Percentiles rank a stretch among this genome's conserved stretches.
Conservation (phyloP, 2,797 vertebrate species). For the Paguma larvata region DNA sequence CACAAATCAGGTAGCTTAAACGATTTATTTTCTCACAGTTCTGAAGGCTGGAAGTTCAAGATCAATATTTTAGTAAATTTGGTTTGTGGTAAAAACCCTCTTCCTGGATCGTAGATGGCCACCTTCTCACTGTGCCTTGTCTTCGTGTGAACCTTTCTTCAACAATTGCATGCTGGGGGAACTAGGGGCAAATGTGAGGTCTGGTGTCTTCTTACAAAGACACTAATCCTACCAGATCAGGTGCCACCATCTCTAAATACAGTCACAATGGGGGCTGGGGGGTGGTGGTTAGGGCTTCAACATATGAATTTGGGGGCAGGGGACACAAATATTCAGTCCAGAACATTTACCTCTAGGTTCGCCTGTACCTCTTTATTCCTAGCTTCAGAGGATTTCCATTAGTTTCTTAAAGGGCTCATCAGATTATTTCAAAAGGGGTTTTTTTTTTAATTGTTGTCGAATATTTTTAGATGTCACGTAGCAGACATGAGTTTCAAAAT, state of each 20-base stretch:
- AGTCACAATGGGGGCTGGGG: background rate
- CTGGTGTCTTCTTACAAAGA: background rate
- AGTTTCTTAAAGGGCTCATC: background rate
- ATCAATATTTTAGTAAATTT: background rate
- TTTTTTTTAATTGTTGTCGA: background rate
- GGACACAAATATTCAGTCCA: background rate
- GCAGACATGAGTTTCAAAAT: constrained; percentile 15
- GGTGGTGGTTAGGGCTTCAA: background rate
- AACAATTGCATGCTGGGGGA: background rate
- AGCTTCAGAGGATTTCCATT: background rate
- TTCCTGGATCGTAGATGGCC: background rate
- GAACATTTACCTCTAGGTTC: background rate
- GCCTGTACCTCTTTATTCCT: background rate
- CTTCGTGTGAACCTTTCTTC: background rate
- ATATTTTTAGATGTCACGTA: constrained; percentile 44
- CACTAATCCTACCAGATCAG: background rate
- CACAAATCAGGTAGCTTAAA: background rate
- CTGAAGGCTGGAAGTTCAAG: background rate
- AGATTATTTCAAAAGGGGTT: background rate
- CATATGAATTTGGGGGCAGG: background rate
- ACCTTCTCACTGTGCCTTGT: background rate
- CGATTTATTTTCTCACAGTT: background rate
- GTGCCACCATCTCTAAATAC: background rate
- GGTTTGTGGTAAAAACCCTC: background rate
- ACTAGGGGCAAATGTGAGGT: background rate